Conservation (phyloP, 2,797 vertebrate genomes). For the Pteropus rufus region DNA sequence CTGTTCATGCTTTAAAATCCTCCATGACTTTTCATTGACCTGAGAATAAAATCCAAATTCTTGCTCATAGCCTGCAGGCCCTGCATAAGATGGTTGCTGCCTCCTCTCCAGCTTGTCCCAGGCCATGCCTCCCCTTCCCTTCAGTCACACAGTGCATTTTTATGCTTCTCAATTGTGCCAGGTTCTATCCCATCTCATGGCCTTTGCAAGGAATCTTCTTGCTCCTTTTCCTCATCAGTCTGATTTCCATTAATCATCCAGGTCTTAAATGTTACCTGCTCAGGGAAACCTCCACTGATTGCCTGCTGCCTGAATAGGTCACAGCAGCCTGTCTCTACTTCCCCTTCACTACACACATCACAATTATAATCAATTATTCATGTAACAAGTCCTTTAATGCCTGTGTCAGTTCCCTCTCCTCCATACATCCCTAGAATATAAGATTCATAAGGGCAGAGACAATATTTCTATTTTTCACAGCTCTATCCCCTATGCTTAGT, state of each 20-base stretch:
- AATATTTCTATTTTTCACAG: neutral
- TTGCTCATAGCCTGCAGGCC: neutral
- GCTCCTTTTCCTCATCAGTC: neutral
- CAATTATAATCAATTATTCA: slow-evolving; percentile 14
- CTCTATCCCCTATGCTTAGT: neutral
- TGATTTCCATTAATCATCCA: neutral
- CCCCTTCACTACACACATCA: neutral
- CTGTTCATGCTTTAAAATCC: neutral
- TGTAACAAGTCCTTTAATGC: neutral
- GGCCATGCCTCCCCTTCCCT: neutral
- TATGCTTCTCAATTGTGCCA: neutral
- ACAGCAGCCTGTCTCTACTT: neutral
- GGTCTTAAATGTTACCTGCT: neutral
- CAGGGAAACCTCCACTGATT: neutral
- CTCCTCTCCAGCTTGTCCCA: neutral
- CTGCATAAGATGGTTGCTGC: neutral
- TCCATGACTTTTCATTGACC: neutral
- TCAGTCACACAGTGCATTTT: neutral
- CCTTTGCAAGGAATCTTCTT: neutral
- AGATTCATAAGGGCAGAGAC: neutral
- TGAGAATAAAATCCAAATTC: slow-evolving; percentile 19
- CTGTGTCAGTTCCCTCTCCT: neutral
- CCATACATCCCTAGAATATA: neutral
- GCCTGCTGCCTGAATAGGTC: neutral
- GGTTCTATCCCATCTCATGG: neutral